Evolutionary conservation across 2,113 vertebrate species (phyloP), one percentile per base, ranked within the genome.

Genomic region (Oryzias woworae): DNA sequence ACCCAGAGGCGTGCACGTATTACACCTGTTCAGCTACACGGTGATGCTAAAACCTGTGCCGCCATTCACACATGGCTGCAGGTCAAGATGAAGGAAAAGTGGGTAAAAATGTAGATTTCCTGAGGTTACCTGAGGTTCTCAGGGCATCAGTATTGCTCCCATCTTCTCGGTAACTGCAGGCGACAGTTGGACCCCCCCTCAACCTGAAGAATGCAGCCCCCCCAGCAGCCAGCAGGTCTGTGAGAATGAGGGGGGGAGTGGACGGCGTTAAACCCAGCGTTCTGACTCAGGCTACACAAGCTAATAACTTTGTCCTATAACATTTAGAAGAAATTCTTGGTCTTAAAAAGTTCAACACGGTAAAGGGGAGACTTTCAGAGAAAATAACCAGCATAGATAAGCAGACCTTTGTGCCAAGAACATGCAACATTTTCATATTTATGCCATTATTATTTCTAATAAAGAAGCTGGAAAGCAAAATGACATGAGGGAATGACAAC

Each of bases 221-320:
- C 20, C 58, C 65, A 76, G 85, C 55, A 84, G 85, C 52, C 73
- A 8, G 56, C 47, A 61, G 83, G 83, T 85, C 87, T 88, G 61
- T 55, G 59, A 52, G 53, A 53, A 28, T 13, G 28, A 0, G 41
- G 26, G 28, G 31, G 26, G 47, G n/a, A 0, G 53, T 7, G 18
- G 18, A 28, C n/a, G 43, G 12, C 16, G 66, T 60, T 7, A 42
- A 50, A 51, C 14, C 50, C 78, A 84, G 78, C 71, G 78, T 79
- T 83, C 80, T 67, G 47, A 49, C 22, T 58, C 58, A 43, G 56
- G 14, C n/a, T 36, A 51, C 60, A 66, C 20, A 15, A 43, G 70
- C 62, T 10, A 26, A 48, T 50, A 60, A 24, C 36, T 36, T 36
- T 0, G 0, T 23, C 12, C 8, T 7, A 26, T 3, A 51, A 44